Percentiles rank a stretch among this genome's conserved stretches.
Evolutionary conservation across 2,113 vertebrate genomes (phyloP).

Genomic region (Crypturellus undulatus): DNA sequence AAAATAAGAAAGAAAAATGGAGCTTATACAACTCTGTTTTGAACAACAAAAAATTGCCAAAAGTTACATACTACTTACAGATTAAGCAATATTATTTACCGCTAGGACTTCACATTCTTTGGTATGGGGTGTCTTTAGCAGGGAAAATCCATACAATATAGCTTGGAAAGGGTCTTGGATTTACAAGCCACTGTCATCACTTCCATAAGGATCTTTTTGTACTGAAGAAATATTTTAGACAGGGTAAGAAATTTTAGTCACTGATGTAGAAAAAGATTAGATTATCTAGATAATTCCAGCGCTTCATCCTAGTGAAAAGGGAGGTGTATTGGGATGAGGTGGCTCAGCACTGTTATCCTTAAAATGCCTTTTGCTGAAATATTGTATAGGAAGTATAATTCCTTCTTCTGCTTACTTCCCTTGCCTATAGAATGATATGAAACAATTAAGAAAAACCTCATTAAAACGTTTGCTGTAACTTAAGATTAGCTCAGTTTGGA

Average conservation of each 20-base stretch:
- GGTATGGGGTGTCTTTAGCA: not conserved
- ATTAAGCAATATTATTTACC: not conserved
- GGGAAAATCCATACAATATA: not conserved
- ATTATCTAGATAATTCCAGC: not conserved
- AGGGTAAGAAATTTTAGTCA: not conserved
- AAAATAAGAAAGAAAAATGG: not conserved
- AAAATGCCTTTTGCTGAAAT: not conserved
- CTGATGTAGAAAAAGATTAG: not conserved
- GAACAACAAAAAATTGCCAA: not conserved
- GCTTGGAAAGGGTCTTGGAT: not conserved
- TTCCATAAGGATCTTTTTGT: not conserved
- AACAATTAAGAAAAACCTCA: constrained; percentile 38
- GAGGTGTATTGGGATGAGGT: not conserved
- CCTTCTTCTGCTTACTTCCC: not conserved
- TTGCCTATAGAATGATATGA: not conserved
- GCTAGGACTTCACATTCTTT: not conserved
- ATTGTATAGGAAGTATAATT: not conserved
- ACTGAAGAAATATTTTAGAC: not conserved
- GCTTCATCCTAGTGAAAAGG: not conserved
- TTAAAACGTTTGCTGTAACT: constrained; percentile 66
- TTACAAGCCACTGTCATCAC: not conserved
- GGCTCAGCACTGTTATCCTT: not conserved
- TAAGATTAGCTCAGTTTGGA: constrained; percentile 38
- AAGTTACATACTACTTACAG: not conserved
- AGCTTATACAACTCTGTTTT: not conserved